Evolutionary conservation across 2,888 invertebrate species (phyloP), one percentile per base, ranked within the genome.

Genomic region (Protula sp.): DNA sequence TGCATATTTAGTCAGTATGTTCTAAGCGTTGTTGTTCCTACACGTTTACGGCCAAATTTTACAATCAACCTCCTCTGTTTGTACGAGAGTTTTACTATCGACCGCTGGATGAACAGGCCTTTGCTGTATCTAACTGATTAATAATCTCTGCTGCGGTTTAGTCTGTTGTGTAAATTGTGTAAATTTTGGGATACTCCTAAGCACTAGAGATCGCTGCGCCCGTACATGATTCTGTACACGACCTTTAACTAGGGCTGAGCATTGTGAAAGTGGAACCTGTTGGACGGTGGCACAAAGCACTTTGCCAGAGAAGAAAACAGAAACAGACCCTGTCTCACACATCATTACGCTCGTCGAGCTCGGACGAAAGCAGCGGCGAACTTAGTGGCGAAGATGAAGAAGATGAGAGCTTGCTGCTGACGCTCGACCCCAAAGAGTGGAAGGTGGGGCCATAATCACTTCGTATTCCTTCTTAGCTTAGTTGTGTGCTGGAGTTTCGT

Each of bases 401-500:
- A 22, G 70, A 73, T 59, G 72, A 72, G 48, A 69, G 87, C 60
- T 92, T 91, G 79, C 84, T 97, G 64, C 85, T 90, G 67, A 91
- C 91, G 62, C 83, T 97, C 67, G 92, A 97, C 82, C 97, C 97
- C 2, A 94, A 91, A 80, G 91, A 94, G 74, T 98, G 95, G 95
- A 97, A 95, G 80, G 84, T 83, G 68, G 27, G 52, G 2, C 5
- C 5, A 24, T 22, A 3, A 5, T 9, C 19, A 4, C 19, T 29
- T 29, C 9, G 54, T 56, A 9, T 55, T 19, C 5, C 5, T 19
- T 14, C 5, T 28, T 19, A 9, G 22, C 9, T 51, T 54, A n/a
- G 14, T 5, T 54, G 28, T 5, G 24, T 27, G 27, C 9, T 30
- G 45, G 51, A 50, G 2, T 19, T 54, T 26, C 9, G 9, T 27